Evolutionary conservation across 2,113 vertebrate genomes (phyloP), one percentile per base, ranked within the genome.

Genomic region (Ornithorhynchus anatinus): DNA sequence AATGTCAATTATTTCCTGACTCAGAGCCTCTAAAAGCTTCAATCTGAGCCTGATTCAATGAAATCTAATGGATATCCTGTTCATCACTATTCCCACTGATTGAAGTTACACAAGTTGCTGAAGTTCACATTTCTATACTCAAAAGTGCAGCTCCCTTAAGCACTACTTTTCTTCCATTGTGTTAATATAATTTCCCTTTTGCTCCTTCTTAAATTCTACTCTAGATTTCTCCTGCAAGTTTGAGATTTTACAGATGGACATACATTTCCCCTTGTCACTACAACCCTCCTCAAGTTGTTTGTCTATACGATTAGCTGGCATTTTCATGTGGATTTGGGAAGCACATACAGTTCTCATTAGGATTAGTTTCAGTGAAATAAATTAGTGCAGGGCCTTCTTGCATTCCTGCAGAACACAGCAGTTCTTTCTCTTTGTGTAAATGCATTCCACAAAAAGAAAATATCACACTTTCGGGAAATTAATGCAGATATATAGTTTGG

Each of bases 121-220:
- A 86, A 77, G 77, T 69, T 72, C 72, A 63, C 52, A 52, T 23
- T 42, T 33, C 65, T 29, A 7, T 50, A 27, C 47, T 10, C 15
- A 19, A 17, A 74, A 79, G 79, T 84, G 87, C 42, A 82, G 77
- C 2, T 53, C 76, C 53, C 37, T 59, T 60, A 79, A 85, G 84
- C 82, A 72, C 29, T 82, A 53, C 48, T 82, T 47, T 80, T 68
- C 76, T 76, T 80, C 44, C 8, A 42, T 80, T 44, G 31, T 20
- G 78, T 74, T 87, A 84, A 85, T 84, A 80, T 79, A 85, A 85
- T 85, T 87, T 87, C 66, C 81, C 20, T 62, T 65, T 84, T 39
- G 27, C 56, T 69, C 50, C 42, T 61, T 58, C 57, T 84, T 77
- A n/a, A n/a, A 85, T 79, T 82, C 83, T 72, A 70, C 74, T 45